A percentile compares a stretch with the other conserved stretches of the same genome.
Evolutionary conservation across 1,140 invertebrate species (phyloP).

Genomic region (Bombus waltoni): DNA sequence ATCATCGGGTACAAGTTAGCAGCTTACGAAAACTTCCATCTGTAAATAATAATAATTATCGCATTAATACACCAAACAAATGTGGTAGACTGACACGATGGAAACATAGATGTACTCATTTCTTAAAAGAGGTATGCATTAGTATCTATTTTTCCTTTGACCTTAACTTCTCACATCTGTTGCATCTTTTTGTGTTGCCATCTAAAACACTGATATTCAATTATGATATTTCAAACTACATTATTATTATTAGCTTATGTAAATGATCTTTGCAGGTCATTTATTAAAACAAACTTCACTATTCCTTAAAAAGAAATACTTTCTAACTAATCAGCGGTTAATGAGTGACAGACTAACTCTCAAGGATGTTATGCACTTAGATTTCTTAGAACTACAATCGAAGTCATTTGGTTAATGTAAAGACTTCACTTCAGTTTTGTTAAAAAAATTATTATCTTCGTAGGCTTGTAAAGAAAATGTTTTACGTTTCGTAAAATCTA

Average conservation of each 20-base stretch:
- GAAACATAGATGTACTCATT: constrained; percentile 77
- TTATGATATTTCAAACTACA: constrained; percentile 22
- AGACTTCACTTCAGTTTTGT: constrained; percentile 43
- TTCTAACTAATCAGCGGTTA: constrained; percentile 53
- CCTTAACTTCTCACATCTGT: background rate
- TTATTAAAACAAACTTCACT: constrained; percentile 57
- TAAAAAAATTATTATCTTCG: constrained; percentile 54
- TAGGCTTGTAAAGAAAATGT: constrained; percentile 83
- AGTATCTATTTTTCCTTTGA: background rate
- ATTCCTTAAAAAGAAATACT: constrained; percentile 53
- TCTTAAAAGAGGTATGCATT: constrained; percentile 79
- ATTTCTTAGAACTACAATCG: constrained; percentile 50
- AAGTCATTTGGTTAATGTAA: constrained; percentile 53
- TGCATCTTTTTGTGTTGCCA: background rate
- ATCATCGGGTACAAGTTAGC: constrained; percentile 73
- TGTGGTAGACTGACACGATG: constrained; percentile 78
- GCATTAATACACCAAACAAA: constrained; percentile 76
- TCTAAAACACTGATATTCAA: constrained; percentile 17
- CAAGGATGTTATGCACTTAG: constrained; percentile 54
- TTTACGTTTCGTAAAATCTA: constrained; percentile 80
- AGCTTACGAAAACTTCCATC: constrained; percentile 76
- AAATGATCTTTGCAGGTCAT: constrained; percentile 62
- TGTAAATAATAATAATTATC: constrained; percentile 75
- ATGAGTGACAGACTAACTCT: constrained; percentile 38
- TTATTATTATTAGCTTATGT: constrained; percentile 44